Evolutionary conservation across 1,140 invertebrate genomes (phyloP), one percentile per base, ranked within the genome.

Genomic region (Drosophila nigromelanica): DNA sequence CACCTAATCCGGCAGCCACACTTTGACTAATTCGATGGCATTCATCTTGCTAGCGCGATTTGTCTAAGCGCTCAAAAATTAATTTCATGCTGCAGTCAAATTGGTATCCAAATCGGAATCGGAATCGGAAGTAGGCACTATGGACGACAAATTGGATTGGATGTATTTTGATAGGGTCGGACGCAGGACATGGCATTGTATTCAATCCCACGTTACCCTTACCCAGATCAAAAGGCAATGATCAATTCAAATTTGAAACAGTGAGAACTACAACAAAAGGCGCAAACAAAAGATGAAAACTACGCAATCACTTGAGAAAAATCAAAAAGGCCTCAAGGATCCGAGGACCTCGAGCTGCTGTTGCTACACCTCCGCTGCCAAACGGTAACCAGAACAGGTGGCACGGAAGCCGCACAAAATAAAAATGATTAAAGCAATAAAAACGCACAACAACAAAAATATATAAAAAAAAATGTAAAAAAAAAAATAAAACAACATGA

Each of bases 331-430:
- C 73, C 73, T 63, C 54, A 80, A 83, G 85, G 83, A 77, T 70
- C 10, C 45, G 47, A 68, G 59, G 66, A 74, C 52, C 59, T 74
- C 50, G 14, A 37, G 35, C 40, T 63, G 50, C 64, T 69, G 63
- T 62, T 40, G 52, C 55, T 64, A 35, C 52, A 58, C 59, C 70
- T 55, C 47, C 56, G 66, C 52, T 43, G 37, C 37, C 37, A 39
- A 64, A 14, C 59, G 42, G 6, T 62, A 79, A 59, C 27, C 70
- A 86, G 78, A 90, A 90, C 86, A 90, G 86, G 86, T 90, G 86
- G 86, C 87, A 87, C 86, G 86, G 86, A 90, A 90, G 87, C 86
- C 86, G 81, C 86, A 90, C 87, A 90, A 90, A 90, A 87, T 87
- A 89, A 87, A 87, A 90, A 87, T 90, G 87, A 87, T 89, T 87